These are phyloP conservation scores for Neoarius graeffei DNA, from an alignment of 2,113 vertebrate species.

Conservation along the genomic window DNA sequence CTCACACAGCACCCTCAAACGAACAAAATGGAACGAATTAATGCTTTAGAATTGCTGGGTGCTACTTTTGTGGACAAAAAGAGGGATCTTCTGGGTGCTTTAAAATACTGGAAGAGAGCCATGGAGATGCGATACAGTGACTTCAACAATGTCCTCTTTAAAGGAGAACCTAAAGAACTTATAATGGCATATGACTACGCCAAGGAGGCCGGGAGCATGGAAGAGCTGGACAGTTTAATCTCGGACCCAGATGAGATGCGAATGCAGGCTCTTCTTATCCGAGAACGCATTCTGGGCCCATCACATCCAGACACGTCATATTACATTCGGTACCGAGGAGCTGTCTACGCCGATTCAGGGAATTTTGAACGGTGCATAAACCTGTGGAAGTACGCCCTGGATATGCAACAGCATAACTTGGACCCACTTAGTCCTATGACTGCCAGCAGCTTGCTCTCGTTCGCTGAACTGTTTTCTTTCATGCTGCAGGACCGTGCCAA, in stretches of 20 bases:
- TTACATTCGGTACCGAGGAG: conserved; percentile 95
- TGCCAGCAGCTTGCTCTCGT: conserved; percentile 93
- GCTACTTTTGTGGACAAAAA: conserved; percentile 98
- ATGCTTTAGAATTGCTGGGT: conserved; percentile 92
- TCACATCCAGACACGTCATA: conserved; percentile 98
- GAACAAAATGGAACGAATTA: conserved; percentile 84
- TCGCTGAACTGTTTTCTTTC: conserved; percentile 98
- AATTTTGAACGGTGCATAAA: conserved; percentile 98
- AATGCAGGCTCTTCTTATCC: conserved; percentile 95
- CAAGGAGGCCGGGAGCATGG: conserved; percentile 86
- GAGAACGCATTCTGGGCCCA: conserved; percentile 94
- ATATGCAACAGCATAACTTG: conserved; percentile 97
- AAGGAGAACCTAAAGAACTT: conserved; percentile 86
- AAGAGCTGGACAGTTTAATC: conserved; percentile 93
- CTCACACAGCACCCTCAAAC: conserved; percentile 89
- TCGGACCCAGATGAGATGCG: conserved; percentile 98
- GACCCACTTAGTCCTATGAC: conserved; percentile 98
- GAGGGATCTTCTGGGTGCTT: conserved; percentile 91
- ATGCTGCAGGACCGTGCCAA: conserved; percentile 99
- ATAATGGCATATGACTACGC: conserved; percentile 96
- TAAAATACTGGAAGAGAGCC: conserved; percentile 97
- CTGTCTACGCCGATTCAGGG: conserved; percentile 96
- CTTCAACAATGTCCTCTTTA: conserved; percentile 81
- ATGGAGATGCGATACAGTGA: conserved; percentile 95
- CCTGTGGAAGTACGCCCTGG: conserved; percentile 96